A percentile compares a stretch with the other conserved stretches of the same genome.
These are phyloP conservation scores for Tinamus guttatus DNA, from an alignment of 2,113 vertebrate genomes.

Conservation along the genomic window DNA sequence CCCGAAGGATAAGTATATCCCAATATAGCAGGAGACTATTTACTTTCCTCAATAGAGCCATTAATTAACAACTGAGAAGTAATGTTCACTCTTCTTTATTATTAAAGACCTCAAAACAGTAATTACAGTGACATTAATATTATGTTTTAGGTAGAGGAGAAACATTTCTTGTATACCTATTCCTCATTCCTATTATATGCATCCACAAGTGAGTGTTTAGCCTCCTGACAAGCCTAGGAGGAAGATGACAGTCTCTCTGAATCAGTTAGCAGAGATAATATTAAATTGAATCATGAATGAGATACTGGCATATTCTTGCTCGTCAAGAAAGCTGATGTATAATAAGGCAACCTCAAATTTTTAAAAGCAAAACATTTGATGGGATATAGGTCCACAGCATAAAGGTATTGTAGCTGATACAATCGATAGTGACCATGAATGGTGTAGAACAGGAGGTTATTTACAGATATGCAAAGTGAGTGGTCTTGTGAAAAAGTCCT, in stretches of 20 bases:
- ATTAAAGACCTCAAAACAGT: conserved; percentile 6
- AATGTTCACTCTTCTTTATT: conserved; percentile 19
- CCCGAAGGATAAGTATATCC: background rate
- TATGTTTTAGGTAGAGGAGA: background rate
- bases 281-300: background rate
- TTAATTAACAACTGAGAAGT: background rate
- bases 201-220: background rate
- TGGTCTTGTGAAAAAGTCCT: background rate
- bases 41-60: background rate
- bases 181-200: background rate
- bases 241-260: background rate
- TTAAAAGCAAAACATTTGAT: background rate
- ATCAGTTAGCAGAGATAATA: background rate
- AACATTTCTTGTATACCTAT: conserved; percentile 1
- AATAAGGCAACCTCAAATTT: background rate
- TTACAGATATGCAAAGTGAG: background rate
- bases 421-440: background rate
- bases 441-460: background rate
- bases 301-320: background rate
- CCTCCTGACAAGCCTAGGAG: background rate
- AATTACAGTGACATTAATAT: conserved; percentile 4
- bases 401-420: background rate
- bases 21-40: background rate
- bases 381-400: background rate
- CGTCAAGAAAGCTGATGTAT: background rate